Base-by-base conservation (phyloP, 2,888 invertebrate genomes). In the Eudasyphora cyanicolor region DNA sequence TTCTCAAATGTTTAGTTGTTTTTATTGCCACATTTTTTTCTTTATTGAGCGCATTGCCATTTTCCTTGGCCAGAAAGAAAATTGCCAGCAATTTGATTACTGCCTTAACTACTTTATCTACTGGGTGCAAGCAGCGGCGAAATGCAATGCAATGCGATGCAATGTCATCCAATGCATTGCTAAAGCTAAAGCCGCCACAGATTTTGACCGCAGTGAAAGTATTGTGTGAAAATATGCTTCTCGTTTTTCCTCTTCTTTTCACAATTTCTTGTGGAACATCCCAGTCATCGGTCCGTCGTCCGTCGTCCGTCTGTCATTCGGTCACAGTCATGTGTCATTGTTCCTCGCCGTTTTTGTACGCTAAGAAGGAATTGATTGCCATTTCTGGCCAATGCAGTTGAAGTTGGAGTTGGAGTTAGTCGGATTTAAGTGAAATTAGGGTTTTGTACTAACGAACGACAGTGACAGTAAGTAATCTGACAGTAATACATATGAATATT, bases 171-270 rank as follows among this genome's bases (percentile, higher is more conserved):
- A 49, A n/a, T 17, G 62, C 49, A n/a, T n/a, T 19, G 38, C 67
- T n/a, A 42, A 67, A 24, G 24, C 2, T n/a, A 60, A n/a, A 12
- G 45, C 27, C 57, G 74, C 64, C 79, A 78, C 71, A 76, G 81
- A 73, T 78, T 84, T 81, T 84, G 78, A 84, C 84, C 84, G 84
- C 84, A 84, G 84, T 84, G 84, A 84, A 84, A 84, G 84, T 84
- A 84, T 81, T 84, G 81, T 84, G 84, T 81, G 84, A 84, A 84
- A 81, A 84, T 75, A 83, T 83, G 57, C 78, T 76, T 67, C 54
- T 71, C 80, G 73, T 73, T 75, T 60, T 74, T 62, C 49, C 19
- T 69, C 29, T 74, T 79, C 19, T 38, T 49, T 69, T 42, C 42
- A 42, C 67, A 67, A n/a, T 35, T 38, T 38, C 64, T 38, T 17